Conservation (phyloP, 92 coral and sea anemone genomes). For the Parazoanthus swiftii region DNA sequence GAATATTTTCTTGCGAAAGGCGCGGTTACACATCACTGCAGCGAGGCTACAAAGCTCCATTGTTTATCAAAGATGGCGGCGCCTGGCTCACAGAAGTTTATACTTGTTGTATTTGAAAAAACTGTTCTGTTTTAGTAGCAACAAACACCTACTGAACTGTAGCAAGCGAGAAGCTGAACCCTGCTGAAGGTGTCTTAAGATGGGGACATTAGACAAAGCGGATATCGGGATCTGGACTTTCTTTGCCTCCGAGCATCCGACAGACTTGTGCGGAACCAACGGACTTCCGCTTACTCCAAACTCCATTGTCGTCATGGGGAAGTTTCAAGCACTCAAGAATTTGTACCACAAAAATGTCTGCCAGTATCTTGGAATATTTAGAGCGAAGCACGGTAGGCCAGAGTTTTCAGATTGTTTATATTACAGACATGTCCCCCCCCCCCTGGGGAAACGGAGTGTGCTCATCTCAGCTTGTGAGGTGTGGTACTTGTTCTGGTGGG, state of each 20-base stretch:
- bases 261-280: constrained; percentile 96
- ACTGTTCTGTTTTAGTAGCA: neutral
- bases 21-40: constrained; percentile 53
- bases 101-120: neutral
- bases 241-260: constrained; percentile 92
- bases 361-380: constrained; percentile 87
- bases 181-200: constrained; percentile 2
- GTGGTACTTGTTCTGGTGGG: neutral
- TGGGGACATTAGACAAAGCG: constrained; percentile 87
- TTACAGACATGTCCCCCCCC: too few relatives aligned
- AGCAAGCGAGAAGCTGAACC: neutral
- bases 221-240: constrained; percentile 94
- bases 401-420: neutral
- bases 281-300: constrained; percentile 97
- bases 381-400: constrained; percentile 91
- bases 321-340: constrained; percentile 74
- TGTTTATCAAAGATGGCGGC: constrained; percentile 59
- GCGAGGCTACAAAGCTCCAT: constrained; percentile 53
- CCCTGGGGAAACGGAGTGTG: too few relatives aligned
- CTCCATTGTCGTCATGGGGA: constrained; percentile 94
- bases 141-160: neutral
- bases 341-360: constrained; percentile 84
- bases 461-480: too few relatives aligned
- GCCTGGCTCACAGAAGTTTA: neutral
- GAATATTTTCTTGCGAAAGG: constrained; percentile 21